Evolutionary conservation across 2,888 invertebrate species (phyloP).

Genomic region (Reticulitermes lucifugus): DNA sequence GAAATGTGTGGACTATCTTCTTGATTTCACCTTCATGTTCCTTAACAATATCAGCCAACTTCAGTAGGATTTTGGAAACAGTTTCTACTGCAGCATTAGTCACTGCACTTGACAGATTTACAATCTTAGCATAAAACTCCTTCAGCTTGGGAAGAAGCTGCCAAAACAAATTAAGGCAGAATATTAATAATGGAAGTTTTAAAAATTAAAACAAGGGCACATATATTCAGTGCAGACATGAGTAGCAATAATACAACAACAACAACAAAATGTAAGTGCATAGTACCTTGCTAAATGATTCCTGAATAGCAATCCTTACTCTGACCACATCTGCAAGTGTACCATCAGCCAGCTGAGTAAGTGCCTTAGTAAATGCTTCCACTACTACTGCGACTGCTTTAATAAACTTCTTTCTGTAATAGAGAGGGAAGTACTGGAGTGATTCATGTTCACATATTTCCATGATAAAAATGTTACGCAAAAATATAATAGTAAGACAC

Average conservation of each 20-base stretch:
- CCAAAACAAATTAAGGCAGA: background rate
- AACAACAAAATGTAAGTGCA: no score
- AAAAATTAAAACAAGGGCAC: no score
- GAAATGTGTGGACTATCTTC: constrained; percentile 68
- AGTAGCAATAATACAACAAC: no score
- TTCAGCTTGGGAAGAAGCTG: constrained; percentile 56
- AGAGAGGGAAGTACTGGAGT: background rate
- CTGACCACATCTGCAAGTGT: background rate
- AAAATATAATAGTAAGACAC: background rate
- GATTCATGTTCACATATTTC: background rate
- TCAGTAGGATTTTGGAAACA: constrained; percentile 60
- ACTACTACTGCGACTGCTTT: background rate
- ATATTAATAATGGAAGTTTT: no score
- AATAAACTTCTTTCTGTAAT: constrained; percentile 37
- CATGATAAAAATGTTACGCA: constrained; percentile 6
- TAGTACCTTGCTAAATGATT: constrained; percentile 3
- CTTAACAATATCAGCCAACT: constrained; percentile 66
- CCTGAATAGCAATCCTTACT: background rate
- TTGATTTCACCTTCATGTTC: constrained; percentile 76
- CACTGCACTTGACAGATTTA: constrained; percentile 58
- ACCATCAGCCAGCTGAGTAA: constrained; percentile 17
- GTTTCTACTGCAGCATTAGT: background rate
- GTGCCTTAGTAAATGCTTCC: constrained; percentile 1
- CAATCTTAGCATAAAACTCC: constrained; percentile 57
- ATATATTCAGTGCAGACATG: no score